Evolutionary conservation across 2,888 invertebrate genomes (phyloP).

Genomic region (Yponomeuta sedellus): DNA sequence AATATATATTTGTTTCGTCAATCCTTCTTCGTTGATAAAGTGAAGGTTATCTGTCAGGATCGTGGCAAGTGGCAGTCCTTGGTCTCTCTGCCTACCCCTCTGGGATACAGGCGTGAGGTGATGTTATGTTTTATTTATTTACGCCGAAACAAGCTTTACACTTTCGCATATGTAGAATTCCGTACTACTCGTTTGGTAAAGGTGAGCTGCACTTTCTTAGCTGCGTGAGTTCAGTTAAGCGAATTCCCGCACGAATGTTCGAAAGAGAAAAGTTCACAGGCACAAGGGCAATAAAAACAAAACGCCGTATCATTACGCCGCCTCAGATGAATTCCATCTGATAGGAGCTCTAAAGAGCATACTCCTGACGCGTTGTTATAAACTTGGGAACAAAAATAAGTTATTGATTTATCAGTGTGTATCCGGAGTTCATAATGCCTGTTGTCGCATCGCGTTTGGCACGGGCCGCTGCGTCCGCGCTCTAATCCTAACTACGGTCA

Average conservation of each 20-base stretch:
- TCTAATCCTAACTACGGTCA: slow-evolving; percentile 42
- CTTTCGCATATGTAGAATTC: too few species aligned
- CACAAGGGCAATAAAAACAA: slow-evolving; percentile 2
- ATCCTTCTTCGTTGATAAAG: too few species aligned
- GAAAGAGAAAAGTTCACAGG: neutral
- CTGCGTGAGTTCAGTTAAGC: neutral
- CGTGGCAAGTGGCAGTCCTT: too few species aligned
- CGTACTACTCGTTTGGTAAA: too few species aligned
- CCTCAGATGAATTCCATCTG: slow-evolving; percentile 22
- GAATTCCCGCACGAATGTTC: neutral
- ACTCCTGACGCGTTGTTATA: slow-evolving; percentile 35
- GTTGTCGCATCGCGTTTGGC: slow-evolving; percentile 63
- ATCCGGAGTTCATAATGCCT: slow-evolving; percentile 64
- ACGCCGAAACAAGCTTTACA: too few species aligned
- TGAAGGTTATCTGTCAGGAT: too few species aligned
- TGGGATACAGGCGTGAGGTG: too few species aligned
- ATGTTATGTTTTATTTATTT: too few species aligned
- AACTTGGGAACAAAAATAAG: slow-evolving; percentile 43
- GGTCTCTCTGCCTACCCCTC: too few species aligned
- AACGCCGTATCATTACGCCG: slow-evolving; percentile 4
- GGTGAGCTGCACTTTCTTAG: neutral
- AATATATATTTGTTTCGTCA: too few species aligned
- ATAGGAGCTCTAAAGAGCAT: slow-evolving; percentile 26
- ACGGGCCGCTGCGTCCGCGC: slow-evolving; percentile 53
- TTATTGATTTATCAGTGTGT: slow-evolving; percentile 70